Base-by-base conservation (phyloP, 2,797 vertebrate species). In the Manis pentadactyla region DNA sequence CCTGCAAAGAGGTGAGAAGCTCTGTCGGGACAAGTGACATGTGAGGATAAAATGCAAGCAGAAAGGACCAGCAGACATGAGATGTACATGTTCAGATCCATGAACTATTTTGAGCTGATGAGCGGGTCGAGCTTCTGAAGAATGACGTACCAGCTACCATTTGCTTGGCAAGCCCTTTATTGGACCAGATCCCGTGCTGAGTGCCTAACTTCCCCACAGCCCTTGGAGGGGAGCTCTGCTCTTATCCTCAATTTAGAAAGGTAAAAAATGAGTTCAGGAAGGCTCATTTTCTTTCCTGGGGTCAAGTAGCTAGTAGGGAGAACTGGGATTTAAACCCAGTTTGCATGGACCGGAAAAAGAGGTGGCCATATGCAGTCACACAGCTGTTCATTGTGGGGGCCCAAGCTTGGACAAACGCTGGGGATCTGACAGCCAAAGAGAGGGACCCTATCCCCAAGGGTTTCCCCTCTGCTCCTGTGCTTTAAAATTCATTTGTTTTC, bases 141-240 rank as follows among this genome's bases (percentile, higher is more conserved):
- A 42, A 63, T 31, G 17, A 25, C 0, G 9, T 0, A 7, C 8
- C 63, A 19, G 55, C 63, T 59, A 5, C 21, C n/a, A 7, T 21
- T n/a, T 31, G 17, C 46, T n/a, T 42, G 25, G 68, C 21, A 14
- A 71, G 34, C 4, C 46, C 23, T 53, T 11, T 46, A 18, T 37
- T n/a, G 3, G 34, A 42, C 14, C 66, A 53, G 59, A 34, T n/a
- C 29, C 12, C 0, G 3, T 66, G 37, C 82, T 42, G 11, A 17
- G 2, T 11, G 9, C 59, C 63, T 42, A 17, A 4, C 31, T 3
- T 23, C 34, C 23, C 15, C 90, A n/a, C 27, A 39, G 34, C 46
- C 69, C 49, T 18, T 23, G 39, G 3, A 82, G 27, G 10, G 3
- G n/a, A 53, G 34, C 14, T 3, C 69, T 19, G 61, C n/a, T 83